Percentiles rank a stretch among this genome's conserved stretches.
These are phyloP conservation scores for Macrophya annulata DNA, from an alignment of 2,888 invertebrate genomes.

Conservation along the genomic window DNA sequence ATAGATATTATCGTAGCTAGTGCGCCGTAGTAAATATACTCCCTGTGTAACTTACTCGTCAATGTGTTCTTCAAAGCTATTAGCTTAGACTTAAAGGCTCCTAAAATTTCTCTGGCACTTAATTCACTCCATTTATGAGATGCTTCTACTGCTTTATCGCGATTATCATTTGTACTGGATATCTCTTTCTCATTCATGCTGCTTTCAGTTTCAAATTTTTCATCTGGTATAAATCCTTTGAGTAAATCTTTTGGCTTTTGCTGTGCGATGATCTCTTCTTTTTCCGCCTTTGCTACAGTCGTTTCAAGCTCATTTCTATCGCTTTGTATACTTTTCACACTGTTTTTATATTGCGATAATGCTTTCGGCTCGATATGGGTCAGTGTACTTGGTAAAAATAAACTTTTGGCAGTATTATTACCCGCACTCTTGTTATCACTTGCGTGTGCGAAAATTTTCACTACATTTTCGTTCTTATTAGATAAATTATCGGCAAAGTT, in stretches of 20 bases:
- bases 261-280: not conserved
- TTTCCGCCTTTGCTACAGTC: not conserved
- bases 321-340: not conserved
- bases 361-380: not conserved
- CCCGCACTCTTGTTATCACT: not conserved
- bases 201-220: not conserved
- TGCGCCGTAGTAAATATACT: conserved; percentile 59
- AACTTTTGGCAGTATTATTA: not conserved
- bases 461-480: conserved; percentile 24
- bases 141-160: not conserved
- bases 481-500: conserved; percentile 18
- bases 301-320: not conserved
- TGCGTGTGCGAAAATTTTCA: not conserved
- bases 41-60: conserved; percentile 50
- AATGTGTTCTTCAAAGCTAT: conserved; percentile 45
- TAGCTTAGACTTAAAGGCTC: conserved; percentile 41
- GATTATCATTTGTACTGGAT: conserved; percentile 39
- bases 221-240: not conserved
- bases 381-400: not conserved
- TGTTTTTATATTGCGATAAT: not conserved
- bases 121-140: conserved; percentile 3
- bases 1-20: conserved; percentile 50
- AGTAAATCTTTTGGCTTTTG: not conserved
- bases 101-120: conserved; percentile 17
- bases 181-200: too few relatives aligned